A percentile compares a stretch with the other conserved stretches of the same genome.
Evolutionary conservation across 2,888 invertebrate species (phyloP).

Genomic region (Aplocera efformata): DNA sequence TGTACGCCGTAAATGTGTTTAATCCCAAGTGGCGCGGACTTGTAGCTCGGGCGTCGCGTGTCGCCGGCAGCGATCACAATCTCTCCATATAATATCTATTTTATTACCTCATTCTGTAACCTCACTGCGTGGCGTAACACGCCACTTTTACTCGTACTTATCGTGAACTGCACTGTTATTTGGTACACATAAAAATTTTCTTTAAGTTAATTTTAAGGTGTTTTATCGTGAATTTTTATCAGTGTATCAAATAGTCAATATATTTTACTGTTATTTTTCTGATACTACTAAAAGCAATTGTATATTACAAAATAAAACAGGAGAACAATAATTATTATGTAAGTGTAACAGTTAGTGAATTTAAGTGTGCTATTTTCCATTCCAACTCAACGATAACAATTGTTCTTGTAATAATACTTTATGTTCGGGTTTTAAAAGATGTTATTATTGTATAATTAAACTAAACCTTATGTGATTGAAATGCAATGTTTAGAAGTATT

Average conservation of each 20-base stretch:
- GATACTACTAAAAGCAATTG: slow-evolving; percentile 76
- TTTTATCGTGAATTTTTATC: slow-evolving; percentile 67
- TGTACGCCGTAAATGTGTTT: too few relatives aligned
- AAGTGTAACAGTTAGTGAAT: slow-evolving; percentile 81
- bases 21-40: slow-evolving; percentile 15
- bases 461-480: slow-evolving; percentile 81
- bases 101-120: slow-evolving; percentile 73
- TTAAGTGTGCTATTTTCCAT: slow-evolving; percentile 81
- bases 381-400: slow-evolving; percentile 79
- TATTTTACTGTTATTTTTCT: slow-evolving; percentile 78
- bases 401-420: slow-evolving; percentile 73
- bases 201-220: slow-evolving; percentile 69
- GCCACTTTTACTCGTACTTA: slow-evolving; percentile 64
- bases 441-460: slow-evolving; percentile 79
- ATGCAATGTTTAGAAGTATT: slow-evolving; percentile 81
- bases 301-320: slow-evolving; percentile 78
- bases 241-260: slow-evolving; percentile 70
- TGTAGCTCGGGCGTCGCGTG: slow-evolving; percentile 17
- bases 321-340: slow-evolving; percentile 80
- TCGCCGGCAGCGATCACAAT: slow-evolving; percentile 41
- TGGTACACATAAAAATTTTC: slow-evolving; percentile 64
- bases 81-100: slow-evolving; percentile 50
- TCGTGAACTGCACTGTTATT: slow-evolving; percentile 74
- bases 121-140: slow-evolving; percentile 55
- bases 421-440: slow-evolving; percentile 78